phyloP scores from a whole-genome alignment of 2,888 invertebrate species.

The Athetis lepigone region DNA sequence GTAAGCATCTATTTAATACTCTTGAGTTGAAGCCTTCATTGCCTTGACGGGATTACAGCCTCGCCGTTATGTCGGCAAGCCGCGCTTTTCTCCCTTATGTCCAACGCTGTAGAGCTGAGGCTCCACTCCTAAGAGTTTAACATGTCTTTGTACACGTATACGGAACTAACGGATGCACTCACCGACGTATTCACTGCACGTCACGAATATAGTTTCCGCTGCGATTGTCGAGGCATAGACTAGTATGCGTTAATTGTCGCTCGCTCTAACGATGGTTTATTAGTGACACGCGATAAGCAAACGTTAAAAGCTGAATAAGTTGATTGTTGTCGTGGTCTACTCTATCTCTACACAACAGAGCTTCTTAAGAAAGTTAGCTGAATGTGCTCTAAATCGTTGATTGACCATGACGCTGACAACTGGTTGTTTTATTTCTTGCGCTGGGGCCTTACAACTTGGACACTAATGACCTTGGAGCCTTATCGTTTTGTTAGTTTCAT shows the following conservation, averaged over 20 bases:
- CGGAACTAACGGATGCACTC: constrained; percentile 85
- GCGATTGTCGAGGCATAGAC: constrained; percentile 75
- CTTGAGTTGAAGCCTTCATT: constrained; percentile 59
- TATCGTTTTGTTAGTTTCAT: constrained; percentile 16
- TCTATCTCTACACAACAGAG: constrained; percentile 65
- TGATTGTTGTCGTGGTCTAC: constrained; percentile 46
- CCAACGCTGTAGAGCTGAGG: constrained; percentile 53
- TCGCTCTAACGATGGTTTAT: constrained; percentile 66
- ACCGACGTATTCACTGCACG: constrained; percentile 78
- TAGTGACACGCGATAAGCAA: constrained; percentile 69
- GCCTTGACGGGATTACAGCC: constrained; percentile 58
- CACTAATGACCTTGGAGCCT: constrained; percentile 17
- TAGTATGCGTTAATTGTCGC: constrained; percentile 79
- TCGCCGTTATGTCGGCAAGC: constrained; percentile 44
- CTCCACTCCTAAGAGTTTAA: constrained; percentile 45
- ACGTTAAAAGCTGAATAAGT: constrained; percentile 49
- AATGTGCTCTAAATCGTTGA: constrained; percentile 77
- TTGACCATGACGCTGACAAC: constrained; percentile 77
- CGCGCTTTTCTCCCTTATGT: constrained; percentile 46
- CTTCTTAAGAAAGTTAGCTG: constrained; percentile 76
- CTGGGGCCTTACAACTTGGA: constrained; percentile 26
- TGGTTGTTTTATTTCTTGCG: constrained; percentile 48
- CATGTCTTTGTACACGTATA: constrained; percentile 68
- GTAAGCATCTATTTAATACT: constrained; percentile 33
- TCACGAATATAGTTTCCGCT: constrained; percentile 84